A percentile compares a stretch with the other conserved stretches of the same genome.
Evolutionary conservation across 1,140 invertebrate species (phyloP).

Genomic region (Papilio helenus): DNA sequence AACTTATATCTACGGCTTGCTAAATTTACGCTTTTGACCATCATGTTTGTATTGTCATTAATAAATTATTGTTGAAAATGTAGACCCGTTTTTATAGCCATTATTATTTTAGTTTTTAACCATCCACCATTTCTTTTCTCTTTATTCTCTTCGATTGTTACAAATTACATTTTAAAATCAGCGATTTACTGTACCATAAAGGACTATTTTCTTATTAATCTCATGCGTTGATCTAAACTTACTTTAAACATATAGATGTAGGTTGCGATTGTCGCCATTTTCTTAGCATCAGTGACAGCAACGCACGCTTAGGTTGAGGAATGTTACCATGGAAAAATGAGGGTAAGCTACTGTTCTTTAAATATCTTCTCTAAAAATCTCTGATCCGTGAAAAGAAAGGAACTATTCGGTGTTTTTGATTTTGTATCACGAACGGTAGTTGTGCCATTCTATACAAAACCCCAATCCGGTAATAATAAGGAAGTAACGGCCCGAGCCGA

Average conservation of each 20-base stretch:
- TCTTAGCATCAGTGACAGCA: constrained; percentile 10
- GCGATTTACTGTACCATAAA: background rate
- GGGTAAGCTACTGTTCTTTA: constrained; percentile 22
- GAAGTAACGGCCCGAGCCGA: too few species aligned
- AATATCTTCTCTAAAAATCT: constrained; percentile 1
- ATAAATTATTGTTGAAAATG: background rate
- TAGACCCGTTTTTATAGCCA: background rate
- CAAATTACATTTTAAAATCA: background rate
- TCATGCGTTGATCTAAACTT: constrained; percentile 11
- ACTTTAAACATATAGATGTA: constrained; percentile 7
- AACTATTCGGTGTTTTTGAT: background rate
- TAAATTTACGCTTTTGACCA: background rate
- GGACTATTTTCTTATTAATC: constrained; percentile 11
- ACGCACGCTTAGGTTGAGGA: background rate
- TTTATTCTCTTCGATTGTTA: background rate
- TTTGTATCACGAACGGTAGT: too few species aligned
- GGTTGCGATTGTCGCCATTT: constrained; percentile 20
- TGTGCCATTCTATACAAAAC: too few species aligned
- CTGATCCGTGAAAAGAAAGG: background rate
- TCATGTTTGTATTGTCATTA: background rate
- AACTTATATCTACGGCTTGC: background rate
- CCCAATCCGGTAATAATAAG: too few species aligned
- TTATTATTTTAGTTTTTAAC: background rate
- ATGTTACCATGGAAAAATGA: constrained; percentile 22
- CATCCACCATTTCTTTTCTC: background rate